phyloP scores from a whole-genome alignment of 2,888 invertebrate species.

The Epistrophe grossulariae region DNA sequence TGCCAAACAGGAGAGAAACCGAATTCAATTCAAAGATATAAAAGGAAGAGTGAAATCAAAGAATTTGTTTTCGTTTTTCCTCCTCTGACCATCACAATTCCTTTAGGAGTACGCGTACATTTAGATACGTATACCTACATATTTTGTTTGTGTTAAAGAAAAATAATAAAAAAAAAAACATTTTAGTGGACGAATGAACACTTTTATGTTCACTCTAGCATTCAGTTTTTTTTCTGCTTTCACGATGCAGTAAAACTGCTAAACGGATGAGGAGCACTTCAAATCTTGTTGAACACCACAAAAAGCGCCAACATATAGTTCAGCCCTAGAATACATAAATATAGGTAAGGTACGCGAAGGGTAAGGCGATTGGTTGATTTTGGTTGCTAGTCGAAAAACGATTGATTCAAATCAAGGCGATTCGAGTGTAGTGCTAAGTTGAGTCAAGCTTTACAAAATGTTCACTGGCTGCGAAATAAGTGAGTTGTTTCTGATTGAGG shows the following conservation, averaged over 20 bases:
- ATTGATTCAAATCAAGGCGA: constrained; percentile 47
- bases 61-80: background rate
- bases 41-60: constrained; percentile 44
- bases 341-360: too few species aligned
- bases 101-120: background rate
- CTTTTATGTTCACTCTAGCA: constrained; percentile 59
- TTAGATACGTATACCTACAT: background rate
- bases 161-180: constrained; percentile 13
- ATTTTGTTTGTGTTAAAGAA: constrained; percentile 34
- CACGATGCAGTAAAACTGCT: constrained; percentile 60
- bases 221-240: constrained; percentile 41
- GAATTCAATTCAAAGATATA: constrained; percentile 38
- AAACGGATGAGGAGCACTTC: constrained; percentile 60
- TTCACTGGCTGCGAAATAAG: constrained; percentile 65
- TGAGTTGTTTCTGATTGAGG: constrained; percentile 59
- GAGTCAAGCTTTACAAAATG: constrained; percentile 49
- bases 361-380: background rate
- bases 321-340: background rate
- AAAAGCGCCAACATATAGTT: constrained; percentile 43
- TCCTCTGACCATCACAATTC: background rate
- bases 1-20: constrained; percentile 19
- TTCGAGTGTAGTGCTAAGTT: constrained; percentile 1
- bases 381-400: constrained; percentile 22
- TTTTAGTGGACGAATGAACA: constrained; percentile 63
- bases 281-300: constrained; percentile 50